These are phyloP conservation scores for Neostethus bicornis DNA, from an alignment of 2,797 vertebrate species.

Conservation along the genomic window DNA sequence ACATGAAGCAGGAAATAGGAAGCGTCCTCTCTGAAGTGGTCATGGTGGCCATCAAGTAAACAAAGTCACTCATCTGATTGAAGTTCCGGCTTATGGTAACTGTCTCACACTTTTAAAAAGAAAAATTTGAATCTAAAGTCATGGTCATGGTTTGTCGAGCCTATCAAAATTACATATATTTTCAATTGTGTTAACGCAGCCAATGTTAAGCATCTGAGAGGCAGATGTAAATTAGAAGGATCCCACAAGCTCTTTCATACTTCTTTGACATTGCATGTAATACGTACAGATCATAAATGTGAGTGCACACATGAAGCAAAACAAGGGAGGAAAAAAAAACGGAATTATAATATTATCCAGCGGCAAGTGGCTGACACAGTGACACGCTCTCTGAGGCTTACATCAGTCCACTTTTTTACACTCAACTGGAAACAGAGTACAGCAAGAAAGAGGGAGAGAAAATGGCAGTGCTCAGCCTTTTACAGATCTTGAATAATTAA, in stretches of 20 bases:
- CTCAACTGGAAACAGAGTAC: conserved; percentile 55
- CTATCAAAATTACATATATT: too few relatives aligned
- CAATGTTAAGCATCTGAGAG: conserved; percentile 11
- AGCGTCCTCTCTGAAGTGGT: background rate
- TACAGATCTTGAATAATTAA: conserved; percentile 80
- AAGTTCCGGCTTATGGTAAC: too few relatives aligned
- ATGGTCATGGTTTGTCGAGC: too few relatives aligned
- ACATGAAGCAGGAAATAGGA: background rate
- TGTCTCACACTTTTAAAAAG: too few relatives aligned
- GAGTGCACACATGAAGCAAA: conserved; percentile 17
- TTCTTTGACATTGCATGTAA: conserved; percentile 44
- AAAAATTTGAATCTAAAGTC: too few relatives aligned
- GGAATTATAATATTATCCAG: conserved; percentile 44
- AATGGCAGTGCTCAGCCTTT: conserved; percentile 63
- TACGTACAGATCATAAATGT: conserved; percentile 26
- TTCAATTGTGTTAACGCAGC: background rate
- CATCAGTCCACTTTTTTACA: conserved; percentile 40
- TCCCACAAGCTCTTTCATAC: too few relatives aligned
- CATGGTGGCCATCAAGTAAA: too few relatives aligned
- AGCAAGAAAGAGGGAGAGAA: conserved; percentile 8
- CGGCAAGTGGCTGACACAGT: conserved; percentile 60
- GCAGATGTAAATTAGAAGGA: background rate
- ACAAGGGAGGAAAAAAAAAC: conserved; percentile 47
- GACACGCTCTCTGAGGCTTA: conserved; percentile 59
- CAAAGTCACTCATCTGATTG: too few relatives aligned